Percentiles rank a stretch among this genome's conserved stretches.
Conservation (phyloP, 2,113 vertebrate genomes). For the Phrynocephalus versicolor region DNA sequence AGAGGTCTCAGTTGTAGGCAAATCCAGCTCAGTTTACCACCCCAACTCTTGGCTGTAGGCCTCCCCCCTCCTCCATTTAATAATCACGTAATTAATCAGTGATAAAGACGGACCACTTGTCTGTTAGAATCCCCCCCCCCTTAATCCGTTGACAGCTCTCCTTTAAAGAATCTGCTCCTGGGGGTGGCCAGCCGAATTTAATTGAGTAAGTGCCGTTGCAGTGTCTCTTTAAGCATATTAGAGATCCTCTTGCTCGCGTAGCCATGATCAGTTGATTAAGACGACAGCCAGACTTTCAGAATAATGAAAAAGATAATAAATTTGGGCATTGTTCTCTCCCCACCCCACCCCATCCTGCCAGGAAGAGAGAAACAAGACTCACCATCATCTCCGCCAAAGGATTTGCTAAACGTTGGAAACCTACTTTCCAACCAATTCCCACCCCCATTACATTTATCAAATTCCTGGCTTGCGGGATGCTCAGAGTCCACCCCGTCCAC, state of each 20-base stretch:
- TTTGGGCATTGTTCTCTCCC: no score
- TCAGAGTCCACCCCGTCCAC: no score
- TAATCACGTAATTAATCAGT: background rate
- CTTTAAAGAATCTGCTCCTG: background rate
- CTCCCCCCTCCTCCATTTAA: background rate
- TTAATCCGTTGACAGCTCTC: background rate
- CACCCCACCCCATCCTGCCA: no score
- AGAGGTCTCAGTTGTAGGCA: no score
- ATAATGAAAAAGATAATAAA: background rate
- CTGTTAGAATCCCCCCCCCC: background rate
- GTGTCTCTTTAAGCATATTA: background rate
- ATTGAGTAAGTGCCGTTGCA: background rate
- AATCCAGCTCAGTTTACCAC: background rate
- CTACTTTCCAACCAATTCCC: no score
- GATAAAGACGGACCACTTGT: background rate
- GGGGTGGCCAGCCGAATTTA: background rate
- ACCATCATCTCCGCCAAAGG: no score
- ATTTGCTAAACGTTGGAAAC: no score
- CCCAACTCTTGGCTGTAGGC: background rate
- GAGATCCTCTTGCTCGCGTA: background rate
- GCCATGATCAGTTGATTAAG: background rate
- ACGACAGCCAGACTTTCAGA: background rate
- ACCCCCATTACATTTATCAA: no score
- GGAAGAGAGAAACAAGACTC: no score
- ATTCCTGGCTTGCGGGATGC: no score